Evolutionary conservation across 2,797 vertebrate genomes (phyloP).

Genomic region (Yasuhikotakia modesta): DNA sequence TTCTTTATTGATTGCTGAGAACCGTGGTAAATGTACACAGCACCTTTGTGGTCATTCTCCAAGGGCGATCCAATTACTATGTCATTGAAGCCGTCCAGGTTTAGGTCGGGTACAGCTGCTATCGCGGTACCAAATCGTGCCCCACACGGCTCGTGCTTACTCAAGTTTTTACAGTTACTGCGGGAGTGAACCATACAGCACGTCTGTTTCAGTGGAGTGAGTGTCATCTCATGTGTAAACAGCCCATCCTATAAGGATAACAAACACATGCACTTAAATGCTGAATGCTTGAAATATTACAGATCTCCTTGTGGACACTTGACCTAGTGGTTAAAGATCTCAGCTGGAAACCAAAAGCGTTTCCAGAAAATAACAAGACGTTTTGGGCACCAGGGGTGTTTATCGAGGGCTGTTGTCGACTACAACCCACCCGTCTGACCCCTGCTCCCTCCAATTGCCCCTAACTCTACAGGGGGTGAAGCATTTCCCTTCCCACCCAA

Average conservation of each 20-base stretch:
- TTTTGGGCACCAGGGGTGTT: no score
- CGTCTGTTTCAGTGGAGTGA: constrained; percentile 88
- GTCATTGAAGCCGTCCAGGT: constrained; percentile 90
- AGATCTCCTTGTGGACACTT: neutral
- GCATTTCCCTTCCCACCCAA: no score
- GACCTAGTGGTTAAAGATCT: neutral
- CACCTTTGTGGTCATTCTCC: constrained; percentile 91
- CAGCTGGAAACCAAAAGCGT: neutral
- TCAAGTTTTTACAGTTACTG: constrained; percentile 75
- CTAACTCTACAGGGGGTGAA: no score
- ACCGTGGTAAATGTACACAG: constrained; percentile 94
- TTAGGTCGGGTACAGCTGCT: constrained; percentile 89
- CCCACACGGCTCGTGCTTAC: constrained; percentile 89
- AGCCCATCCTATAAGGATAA: constrained; percentile 68
- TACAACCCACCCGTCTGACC: no score
- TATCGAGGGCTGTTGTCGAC: no score
- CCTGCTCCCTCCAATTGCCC: no score
- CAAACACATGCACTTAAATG: neutral
- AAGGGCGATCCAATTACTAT: constrained; percentile 91
- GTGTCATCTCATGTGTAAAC: constrained; percentile 86
- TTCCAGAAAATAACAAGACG: no score
- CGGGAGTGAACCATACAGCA: constrained; percentile 81
- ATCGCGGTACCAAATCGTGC: constrained; percentile 93
- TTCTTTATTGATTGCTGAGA: constrained; percentile 77
- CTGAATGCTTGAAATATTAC: neutral